Percentiles rank a stretch among this genome's conserved stretches.
Evolutionary conservation across 2,888 invertebrate genomes (phyloP).

Genomic region (Ypsolopha sequella): DNA sequence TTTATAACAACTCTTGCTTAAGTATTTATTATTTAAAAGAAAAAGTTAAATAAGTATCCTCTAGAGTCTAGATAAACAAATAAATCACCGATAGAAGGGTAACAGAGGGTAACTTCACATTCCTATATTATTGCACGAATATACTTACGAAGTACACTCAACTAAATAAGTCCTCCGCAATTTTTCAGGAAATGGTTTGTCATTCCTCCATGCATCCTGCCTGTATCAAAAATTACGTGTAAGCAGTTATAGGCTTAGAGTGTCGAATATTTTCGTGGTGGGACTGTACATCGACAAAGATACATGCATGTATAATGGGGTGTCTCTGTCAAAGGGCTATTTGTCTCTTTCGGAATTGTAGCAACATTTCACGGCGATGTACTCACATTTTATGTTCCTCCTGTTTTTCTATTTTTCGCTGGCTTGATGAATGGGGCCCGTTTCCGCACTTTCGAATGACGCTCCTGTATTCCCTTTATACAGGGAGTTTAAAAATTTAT

Average conservation of each 20-base stretch:
- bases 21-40: neutral
- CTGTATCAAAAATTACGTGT: too few species aligned
- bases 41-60: neutral
- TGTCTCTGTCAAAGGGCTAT: constrained; percentile 42
- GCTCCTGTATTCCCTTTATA: constrained; percentile 61
- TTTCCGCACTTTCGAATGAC: constrained; percentile 65
- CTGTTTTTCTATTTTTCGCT: constrained; percentile 58
- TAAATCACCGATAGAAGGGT: constrained; percentile 1
- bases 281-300: constrained; percentile 10
- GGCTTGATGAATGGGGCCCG: constrained; percentile 64
- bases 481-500: constrained; percentile 61
- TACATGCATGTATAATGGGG: constrained; percentile 41
- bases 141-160: neutral
- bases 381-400: constrained; percentile 56
- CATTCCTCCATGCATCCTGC: too few species aligned
- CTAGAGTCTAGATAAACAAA: neutral
- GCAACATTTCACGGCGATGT: constrained; percentile 55
- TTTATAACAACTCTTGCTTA: too few species aligned
- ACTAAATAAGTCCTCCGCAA: too few species aligned
- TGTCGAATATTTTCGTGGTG: too few species aligned
- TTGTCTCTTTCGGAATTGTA: constrained; percentile 55
- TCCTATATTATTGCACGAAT: neutral
- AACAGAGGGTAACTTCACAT: neutral
- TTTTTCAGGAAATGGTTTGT: too few species aligned
- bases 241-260: too few species aligned